Conservation (phyloP, 2,888 invertebrate species). For the Theretra japonica region DNA sequence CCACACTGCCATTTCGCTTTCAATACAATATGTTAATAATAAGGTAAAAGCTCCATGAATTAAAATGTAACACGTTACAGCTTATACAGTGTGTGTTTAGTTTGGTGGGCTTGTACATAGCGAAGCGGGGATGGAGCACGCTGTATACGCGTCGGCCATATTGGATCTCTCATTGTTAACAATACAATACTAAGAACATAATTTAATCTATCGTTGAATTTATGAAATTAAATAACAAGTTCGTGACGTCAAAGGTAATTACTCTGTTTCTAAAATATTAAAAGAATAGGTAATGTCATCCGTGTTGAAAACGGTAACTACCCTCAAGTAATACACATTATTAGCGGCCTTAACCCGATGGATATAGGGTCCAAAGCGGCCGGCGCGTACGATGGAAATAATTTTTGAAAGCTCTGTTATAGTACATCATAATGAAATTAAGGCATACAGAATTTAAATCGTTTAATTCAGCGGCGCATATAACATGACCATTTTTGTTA, state of each 20-base stretch:
- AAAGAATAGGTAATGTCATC: background rate
- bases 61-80: conserved; percentile 35
- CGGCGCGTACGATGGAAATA: conserved; percentile 20
- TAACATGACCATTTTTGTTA: background rate
- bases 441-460: conserved; percentile 19
- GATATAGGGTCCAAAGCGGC: conserved; percentile 3
- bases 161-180: conserved; percentile 30
- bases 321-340: background rate
- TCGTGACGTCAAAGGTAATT: no score
- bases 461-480: background rate
- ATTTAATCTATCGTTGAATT: background rate
- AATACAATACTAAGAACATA: background rate
- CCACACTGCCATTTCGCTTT: conserved; percentile 84
- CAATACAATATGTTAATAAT: conserved; percentile 64
- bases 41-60: conserved; percentile 43
- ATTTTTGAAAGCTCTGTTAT: conserved; percentile 24
- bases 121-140: conserved; percentile 37
- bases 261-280: background rate
- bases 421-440: conserved; percentile 16
- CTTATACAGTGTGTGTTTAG: conserved; percentile 48
- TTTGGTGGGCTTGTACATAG: conserved; percentile 21
- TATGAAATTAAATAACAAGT: background rate
- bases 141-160: conserved; percentile 43
- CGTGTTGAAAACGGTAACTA: background rate
- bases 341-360: background rate